Conservation (phyloP, 2,113 vertebrate genomes). For the Mobula hypostoma region DNA sequence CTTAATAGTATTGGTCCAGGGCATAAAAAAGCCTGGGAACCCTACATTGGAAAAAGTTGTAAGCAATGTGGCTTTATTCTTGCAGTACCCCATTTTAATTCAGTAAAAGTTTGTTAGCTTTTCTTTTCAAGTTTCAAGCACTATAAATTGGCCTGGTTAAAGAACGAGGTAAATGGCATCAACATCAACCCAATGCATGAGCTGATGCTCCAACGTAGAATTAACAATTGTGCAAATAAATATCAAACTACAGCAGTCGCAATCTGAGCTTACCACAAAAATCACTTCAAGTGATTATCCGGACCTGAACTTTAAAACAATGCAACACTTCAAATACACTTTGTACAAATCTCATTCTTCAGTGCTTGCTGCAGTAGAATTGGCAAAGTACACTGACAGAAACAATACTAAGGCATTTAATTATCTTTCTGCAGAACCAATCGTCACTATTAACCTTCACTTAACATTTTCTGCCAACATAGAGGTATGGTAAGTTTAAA, state of each 20-base stretch:
- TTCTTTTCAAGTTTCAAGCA: not conserved
- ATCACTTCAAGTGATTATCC: not conserved
- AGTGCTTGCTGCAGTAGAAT: not conserved
- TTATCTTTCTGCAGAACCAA: too few species aligned
- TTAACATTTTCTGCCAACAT: not conserved
- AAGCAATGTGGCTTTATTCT: not conserved
- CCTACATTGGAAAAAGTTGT: not conserved
- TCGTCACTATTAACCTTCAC: not conserved
- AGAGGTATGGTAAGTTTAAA: not conserved
- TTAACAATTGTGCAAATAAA: not conserved
- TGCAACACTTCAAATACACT: not conserved
- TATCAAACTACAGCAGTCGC: not conserved
- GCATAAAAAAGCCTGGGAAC: too few species aligned
- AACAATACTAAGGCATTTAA: not conserved
- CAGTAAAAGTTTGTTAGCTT: not conserved
- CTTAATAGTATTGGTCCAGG: too few species aligned
- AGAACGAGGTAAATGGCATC: not conserved
- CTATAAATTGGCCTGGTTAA: not conserved
- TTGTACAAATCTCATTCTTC: not conserved
- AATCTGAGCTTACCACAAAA: not conserved
- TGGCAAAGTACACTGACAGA: not conserved
- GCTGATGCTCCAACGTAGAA: not conserved
- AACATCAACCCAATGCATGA: not conserved
- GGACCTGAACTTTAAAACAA: not conserved
- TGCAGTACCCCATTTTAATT: not conserved